Percentiles rank a stretch among this genome's conserved stretches.
These are phyloP conservation scores for Scalopus aquaticus DNA, from an alignment of 2,113 vertebrate species.

Conservation along the genomic window DNA sequence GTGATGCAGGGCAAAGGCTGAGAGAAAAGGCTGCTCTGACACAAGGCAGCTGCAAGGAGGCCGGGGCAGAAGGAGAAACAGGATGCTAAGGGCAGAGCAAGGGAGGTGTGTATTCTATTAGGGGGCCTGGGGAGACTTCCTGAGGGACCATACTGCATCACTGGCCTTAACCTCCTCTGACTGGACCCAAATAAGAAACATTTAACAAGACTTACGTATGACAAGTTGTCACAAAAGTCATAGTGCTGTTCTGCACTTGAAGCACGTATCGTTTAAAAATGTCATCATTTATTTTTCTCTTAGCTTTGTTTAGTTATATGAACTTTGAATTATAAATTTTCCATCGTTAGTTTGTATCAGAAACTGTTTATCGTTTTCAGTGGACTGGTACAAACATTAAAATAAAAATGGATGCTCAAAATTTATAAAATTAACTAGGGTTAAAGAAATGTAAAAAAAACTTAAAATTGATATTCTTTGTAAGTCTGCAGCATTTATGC, in stretches of 20 bases:
- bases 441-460: not conserved
- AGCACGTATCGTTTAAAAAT: not conserved
- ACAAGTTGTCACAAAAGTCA: not conserved
- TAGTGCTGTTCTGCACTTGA: not conserved
- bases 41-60: not conserved
- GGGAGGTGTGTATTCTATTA: not conserved
- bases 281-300: not conserved
- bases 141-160: too few relatives aligned
- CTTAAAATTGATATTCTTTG: not conserved
- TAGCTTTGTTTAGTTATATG: not conserved
- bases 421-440: not conserved
- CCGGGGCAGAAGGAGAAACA: not conserved
- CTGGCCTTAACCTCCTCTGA: not conserved
- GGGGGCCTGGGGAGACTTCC: not conserved
- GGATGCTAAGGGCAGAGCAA: not conserved
- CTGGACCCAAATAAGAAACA: not conserved
- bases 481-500: not conserved
- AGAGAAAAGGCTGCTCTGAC: not conserved
- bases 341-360: constrained; percentile 11
- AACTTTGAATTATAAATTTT: constrained; percentile 21
- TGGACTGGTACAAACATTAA: not conserved
- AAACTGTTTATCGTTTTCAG: not conserved
- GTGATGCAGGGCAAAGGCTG: not conserved
- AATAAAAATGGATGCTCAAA: constrained; percentile 15
- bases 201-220: not conserved